phyloP scores from a whole-genome alignment of 2,888 invertebrate species.

The Cheilosia grossa region DNA sequence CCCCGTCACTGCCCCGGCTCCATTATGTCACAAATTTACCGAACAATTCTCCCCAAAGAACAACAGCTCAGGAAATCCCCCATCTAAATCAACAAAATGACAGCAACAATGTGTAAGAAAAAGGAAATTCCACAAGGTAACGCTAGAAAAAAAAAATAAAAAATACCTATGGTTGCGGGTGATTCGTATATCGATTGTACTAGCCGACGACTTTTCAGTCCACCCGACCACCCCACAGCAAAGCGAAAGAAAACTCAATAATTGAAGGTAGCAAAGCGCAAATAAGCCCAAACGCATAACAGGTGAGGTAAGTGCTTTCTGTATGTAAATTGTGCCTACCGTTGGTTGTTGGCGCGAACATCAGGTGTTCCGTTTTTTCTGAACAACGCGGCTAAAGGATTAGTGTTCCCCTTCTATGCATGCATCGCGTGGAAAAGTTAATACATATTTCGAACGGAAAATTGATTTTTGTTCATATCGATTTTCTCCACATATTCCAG shows the following conservation, averaged over 20 bases:
- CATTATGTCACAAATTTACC: neutral
- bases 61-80: too few relatives aligned
- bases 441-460: conserved; percentile 24
- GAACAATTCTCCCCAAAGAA: neutral
- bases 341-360: conserved; percentile 8
- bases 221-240: neutral
- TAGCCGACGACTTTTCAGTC: conserved; percentile 10
- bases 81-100: neutral
- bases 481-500: conserved; percentile 5
- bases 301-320: conserved; percentile 45
- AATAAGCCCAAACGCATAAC: conserved; percentile 47
- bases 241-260: neutral
- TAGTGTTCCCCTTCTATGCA: conserved; percentile 4
- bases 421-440: neutral
- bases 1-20: too few relatives aligned
- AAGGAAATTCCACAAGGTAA: neutral
- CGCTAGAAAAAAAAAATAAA: neutral
- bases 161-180: neutral
- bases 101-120: neutral
- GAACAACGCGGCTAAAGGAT: conserved; percentile 22
- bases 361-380: conserved; percentile 13
- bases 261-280: conserved; percentile 28
- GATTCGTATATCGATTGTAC: conserved; percentile 30
- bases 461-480: conserved; percentile 43
- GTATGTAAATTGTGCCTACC: conserved; percentile 24